Evolutionary conservation across 1,140 invertebrate genomes (phyloP).

Genomic region (Homarus americanus): DNA sequence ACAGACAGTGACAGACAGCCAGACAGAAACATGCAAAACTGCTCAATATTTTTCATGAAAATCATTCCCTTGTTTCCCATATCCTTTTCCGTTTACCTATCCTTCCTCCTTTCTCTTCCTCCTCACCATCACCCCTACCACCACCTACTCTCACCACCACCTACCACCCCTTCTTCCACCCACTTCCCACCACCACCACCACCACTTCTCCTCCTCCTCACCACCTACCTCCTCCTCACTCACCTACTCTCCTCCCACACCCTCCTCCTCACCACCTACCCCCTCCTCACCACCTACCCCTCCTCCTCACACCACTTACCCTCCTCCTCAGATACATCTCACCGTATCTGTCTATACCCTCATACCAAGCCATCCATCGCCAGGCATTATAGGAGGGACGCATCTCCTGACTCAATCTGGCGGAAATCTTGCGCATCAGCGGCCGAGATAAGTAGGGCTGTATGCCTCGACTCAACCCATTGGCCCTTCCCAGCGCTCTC

Average conservation of each 20-base stretch:
- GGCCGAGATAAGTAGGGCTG: conserved; percentile 18
- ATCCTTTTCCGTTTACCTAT: too few relatives aligned
- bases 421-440: conserved; percentile 24
- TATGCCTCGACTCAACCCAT: neutral
- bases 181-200: neutral
- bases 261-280: neutral
- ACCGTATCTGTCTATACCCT: neutral
- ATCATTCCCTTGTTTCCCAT: neutral
- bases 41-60: neutral
- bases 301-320: neutral
- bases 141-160: neutral
- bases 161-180: neutral
- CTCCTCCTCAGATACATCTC: neutral
- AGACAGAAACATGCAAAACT: too few relatives aligned
- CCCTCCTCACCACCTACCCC: neutral
- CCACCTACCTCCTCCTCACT: neutral
- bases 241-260: neutral
- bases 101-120: neutral
- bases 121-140: neutral
- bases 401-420: neutral
- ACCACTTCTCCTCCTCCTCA: too few relatives aligned
- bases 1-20: neutral
- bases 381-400: neutral
- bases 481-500: conserved; percentile 8
- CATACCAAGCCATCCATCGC: neutral